Conservation (phyloP, 2,797 vertebrate genomes). For the Falco cherrug region DNA sequence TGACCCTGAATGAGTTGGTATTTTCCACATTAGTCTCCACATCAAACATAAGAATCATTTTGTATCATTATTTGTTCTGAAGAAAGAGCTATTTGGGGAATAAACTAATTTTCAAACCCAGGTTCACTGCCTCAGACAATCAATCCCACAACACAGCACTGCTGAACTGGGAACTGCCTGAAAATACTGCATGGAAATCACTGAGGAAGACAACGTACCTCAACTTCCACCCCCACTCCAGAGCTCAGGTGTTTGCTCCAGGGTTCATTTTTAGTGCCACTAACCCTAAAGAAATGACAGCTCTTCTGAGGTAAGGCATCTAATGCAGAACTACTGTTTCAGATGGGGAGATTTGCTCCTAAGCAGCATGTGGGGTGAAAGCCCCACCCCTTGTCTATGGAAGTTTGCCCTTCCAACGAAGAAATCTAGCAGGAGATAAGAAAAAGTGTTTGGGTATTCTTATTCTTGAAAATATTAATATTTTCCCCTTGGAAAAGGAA, state of each 20-base stretch:
- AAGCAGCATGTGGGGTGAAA: neutral
- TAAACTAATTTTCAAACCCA: neutral
- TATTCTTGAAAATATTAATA: neutral
- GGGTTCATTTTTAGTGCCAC: neutral
- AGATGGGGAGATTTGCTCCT: neutral
- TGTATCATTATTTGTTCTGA: neutral
- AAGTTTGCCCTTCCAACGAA: neutral
- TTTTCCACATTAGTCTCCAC: neutral
- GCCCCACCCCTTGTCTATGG: neutral
- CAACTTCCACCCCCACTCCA: neutral
- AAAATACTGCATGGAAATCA: neutral
- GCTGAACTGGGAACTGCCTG: neutral
- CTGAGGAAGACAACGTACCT: neutral
- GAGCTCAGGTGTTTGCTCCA: neutral
- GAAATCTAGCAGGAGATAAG: neutral
- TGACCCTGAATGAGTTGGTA: neutral
- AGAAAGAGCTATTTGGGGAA: neutral
- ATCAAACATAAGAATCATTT: neutral
- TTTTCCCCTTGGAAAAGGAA: neutral
- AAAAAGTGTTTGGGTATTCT: neutral
- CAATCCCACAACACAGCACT: neutral
- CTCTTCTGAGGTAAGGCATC: neutral
- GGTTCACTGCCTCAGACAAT: neutral
- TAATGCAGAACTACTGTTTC: neutral
- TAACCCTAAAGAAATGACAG: neutral